Percentiles rank a stretch among this genome's conserved stretches.
Evolutionary conservation across 37 sponge, comb jelly and placozoan species (phyloP).

Genomic region (Cladorhizidae sp.): DNA sequence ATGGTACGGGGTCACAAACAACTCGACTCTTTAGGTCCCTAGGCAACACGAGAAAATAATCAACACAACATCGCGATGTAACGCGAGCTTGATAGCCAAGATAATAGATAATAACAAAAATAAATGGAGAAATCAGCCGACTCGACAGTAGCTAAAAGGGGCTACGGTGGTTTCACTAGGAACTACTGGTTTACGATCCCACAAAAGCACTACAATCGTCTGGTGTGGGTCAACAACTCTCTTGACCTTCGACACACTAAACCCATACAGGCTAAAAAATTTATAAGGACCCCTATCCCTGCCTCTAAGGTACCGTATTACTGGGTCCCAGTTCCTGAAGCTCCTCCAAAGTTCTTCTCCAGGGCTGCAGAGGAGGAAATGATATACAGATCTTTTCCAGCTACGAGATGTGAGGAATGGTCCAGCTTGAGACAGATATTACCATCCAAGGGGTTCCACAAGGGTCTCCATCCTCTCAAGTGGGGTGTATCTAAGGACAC

Average conservation of each 20-base stretch:
- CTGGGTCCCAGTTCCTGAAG: constrained; percentile 57
- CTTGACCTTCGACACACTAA: constrained; percentile 63
- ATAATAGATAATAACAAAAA: too few relatives aligned
- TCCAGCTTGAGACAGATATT: constrained; percentile 86
- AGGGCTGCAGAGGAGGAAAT: constrained; percentile 56
- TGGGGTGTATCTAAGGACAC: constrained; percentile 57
- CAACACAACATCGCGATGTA: background rate
- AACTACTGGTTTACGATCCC: constrained; percentile 63
- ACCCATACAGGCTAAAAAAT: constrained; percentile 63
- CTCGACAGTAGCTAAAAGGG: background rate
- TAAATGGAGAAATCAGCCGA: background rate
- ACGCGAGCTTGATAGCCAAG: too few relatives aligned
- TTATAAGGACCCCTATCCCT: constrained; percentile 20
- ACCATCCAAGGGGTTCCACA: constrained; percentile 74
- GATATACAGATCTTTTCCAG: constrained; percentile 23
- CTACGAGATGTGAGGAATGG: constrained; percentile 82
- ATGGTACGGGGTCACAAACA: too few relatives aligned
- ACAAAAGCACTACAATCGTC: constrained; percentile 14
- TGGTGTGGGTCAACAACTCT: constrained; percentile 68
- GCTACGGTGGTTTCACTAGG: constrained; percentile 50
- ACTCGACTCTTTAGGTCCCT: background rate
- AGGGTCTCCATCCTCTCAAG: constrained; percentile 52
- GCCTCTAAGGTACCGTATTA: constrained; percentile 11
- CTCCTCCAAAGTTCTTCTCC: constrained; percentile 64
- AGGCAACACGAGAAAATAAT: background rate